These are phyloP conservation scores for Meiosimyza decipiens DNA, from an alignment of 2,888 invertebrate genomes.

Conservation along the genomic window DNA sequence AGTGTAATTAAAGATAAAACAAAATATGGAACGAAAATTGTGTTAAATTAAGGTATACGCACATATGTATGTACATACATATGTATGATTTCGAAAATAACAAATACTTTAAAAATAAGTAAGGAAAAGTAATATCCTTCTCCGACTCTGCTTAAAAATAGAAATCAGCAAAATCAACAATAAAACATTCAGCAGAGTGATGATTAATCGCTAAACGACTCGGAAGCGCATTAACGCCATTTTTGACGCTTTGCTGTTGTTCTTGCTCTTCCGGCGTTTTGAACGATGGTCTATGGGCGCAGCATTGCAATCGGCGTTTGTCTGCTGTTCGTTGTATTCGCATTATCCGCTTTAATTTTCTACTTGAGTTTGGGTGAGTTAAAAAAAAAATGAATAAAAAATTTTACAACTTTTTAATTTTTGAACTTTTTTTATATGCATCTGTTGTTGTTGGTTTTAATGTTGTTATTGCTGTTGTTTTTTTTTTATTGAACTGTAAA, in stretches of 20 bases:
- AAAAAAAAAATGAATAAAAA: no score
- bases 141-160: conserved; percentile 37
- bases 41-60: not conserved
- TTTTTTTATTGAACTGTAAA: no score
- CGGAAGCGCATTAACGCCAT: conserved; percentile 41
- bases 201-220: conserved; percentile 50
- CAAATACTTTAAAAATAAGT: not conserved
- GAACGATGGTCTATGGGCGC: conserved; percentile 61
- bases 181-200: conserved; percentile 29
- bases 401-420: not conserved
- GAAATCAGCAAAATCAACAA: conserved; percentile 26
- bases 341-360: conserved; percentile 61
- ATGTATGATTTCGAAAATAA: not conserved
- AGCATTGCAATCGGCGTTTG: conserved; percentile 63
- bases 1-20: no score
- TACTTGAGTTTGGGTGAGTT: conserved; percentile 65
- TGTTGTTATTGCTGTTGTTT: not conserved
- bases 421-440: conserved; percentile 3
- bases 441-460: not conserved
- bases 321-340: conserved; percentile 58
- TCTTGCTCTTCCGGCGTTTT: not conserved
- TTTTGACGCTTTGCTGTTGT: conserved; percentile 17
- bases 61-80: not conserved
- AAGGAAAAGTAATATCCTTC: conserved; percentile 36
- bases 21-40: conserved; percentile 13